Evolutionary conservation across 35 echinoderm and acorn worm species (phyloP).

Genomic region (Nesometra sesokonis): DNA sequence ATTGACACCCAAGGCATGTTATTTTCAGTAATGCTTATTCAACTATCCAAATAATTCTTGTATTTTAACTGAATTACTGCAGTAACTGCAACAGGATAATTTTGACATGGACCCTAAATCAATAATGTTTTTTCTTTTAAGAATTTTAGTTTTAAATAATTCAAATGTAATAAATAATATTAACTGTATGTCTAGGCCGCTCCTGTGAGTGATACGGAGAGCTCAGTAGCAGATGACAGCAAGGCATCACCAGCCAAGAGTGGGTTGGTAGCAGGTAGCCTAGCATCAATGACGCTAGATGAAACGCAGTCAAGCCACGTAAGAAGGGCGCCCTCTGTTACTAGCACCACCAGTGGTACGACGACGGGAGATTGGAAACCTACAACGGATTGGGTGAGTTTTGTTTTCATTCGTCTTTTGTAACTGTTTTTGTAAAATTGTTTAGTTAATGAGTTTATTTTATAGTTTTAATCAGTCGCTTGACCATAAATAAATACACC

Average conservation of each 20-base stretch:
- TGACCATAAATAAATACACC: too few relatives aligned
- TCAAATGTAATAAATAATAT: neutral
- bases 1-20: too few relatives aligned
- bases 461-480: too few relatives aligned
- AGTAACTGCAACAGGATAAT: too few relatives aligned
- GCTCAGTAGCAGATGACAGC: constrained; percentile 59
- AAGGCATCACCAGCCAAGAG: constrained; percentile 10
- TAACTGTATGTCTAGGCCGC: neutral
- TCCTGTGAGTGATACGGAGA: constrained; percentile 77
- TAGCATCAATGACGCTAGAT: neutral
- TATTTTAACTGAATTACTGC: too few relatives aligned
- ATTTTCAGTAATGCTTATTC: too few relatives aligned
- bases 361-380: constrained; percentile 70
- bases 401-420: too few relatives aligned
- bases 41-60: too few relatives aligned
- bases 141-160: neutral
- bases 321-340: constrained; percentile 44
- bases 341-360: constrained; percentile 29
- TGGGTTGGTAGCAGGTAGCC: neutral
- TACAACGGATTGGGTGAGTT: constrained; percentile 74
- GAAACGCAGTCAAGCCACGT: neutral
- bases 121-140: too few relatives aligned
- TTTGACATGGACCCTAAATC: too few relatives aligned
- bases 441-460: too few relatives aligned
- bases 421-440: too few relatives aligned